Evolutionary conservation across 2,888 invertebrate species (phyloP).

Genomic region (Andrena marginata): DNA sequence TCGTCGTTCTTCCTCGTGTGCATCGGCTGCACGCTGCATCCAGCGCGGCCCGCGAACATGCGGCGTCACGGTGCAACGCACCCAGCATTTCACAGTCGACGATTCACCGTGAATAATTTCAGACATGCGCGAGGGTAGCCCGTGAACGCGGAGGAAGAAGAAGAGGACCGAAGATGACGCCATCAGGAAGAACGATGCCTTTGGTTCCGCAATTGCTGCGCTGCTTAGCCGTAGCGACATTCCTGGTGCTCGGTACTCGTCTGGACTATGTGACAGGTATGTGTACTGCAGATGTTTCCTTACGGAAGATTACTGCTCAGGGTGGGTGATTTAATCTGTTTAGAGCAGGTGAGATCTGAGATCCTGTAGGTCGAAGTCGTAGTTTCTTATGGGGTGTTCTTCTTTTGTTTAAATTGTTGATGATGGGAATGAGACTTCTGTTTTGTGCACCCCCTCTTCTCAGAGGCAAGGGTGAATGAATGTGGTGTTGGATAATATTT

Average conservation of each 20-base stretch:
- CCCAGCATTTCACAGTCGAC: constrained; percentile 18
- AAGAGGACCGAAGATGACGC: constrained; percentile 58
- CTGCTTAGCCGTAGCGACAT: constrained; percentile 10
- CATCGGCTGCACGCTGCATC: constrained; percentile 30
- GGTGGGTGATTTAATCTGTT: background rate
- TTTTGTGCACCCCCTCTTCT: no score
- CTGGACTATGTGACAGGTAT: constrained; percentile 53
- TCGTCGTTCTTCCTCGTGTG: constrained; percentile 9
- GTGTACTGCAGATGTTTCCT: background rate
- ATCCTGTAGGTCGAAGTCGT: no score
- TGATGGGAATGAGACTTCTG: no score
- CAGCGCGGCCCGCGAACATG: constrained; percentile 38
- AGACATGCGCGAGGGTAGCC: constrained; percentile 63
- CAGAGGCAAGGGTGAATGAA: no score
- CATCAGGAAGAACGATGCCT: constrained; percentile 33
- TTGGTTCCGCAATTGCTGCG: constrained; percentile 12
- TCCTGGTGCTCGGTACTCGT: constrained; percentile 38
- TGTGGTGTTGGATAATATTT: no score
- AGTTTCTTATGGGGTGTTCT: no score
- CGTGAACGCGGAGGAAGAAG: constrained; percentile 54
- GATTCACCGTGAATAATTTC: constrained; percentile 67
- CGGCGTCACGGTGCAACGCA: constrained; percentile 45
- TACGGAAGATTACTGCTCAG: background rate
- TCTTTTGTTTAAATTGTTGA: no score
- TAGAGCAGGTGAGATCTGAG: no score